phyloP scores from a whole-genome alignment of 2,888 invertebrate species.

The Allophyes oxyacanthae region DNA sequence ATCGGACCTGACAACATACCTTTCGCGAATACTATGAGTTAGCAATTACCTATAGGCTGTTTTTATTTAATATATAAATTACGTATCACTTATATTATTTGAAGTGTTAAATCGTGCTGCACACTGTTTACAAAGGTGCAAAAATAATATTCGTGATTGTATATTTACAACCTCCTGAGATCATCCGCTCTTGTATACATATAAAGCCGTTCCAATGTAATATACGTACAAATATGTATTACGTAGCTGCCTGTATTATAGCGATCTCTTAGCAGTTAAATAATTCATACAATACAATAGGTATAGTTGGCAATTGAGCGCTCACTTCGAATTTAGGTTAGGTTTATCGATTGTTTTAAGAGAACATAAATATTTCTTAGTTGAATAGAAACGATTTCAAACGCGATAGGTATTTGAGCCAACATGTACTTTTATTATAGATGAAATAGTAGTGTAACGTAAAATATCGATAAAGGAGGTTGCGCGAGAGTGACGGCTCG shows the following conservation, averaged over 20 bases:
- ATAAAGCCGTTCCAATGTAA: slow-evolving; percentile 13
- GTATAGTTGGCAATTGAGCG: slow-evolving; percentile 30
- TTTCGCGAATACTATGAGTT: slow-evolving; percentile 3
- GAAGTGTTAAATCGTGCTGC: slow-evolving; percentile 45
- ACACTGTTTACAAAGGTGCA: slow-evolving; percentile 38
- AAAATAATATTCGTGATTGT: slow-evolving; percentile 55
- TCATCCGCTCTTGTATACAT: slow-evolving; percentile 26
- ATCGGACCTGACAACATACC: slow-evolving; percentile 1
- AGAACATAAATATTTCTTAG: slow-evolving; percentile 37
- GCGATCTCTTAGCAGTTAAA: slow-evolving; percentile 12
- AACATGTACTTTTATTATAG: slow-evolving; percentile 8
- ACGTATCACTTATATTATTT: slow-evolving; percentile 11
- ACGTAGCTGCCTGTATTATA: slow-evolving; percentile 5
- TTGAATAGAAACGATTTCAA: slow-evolving; percentile 20
- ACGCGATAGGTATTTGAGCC: slow-evolving; percentile 11
- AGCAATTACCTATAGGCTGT: no score
- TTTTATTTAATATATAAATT: no score
- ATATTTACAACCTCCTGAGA: slow-evolving; percentile 48
- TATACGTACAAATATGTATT: slow-evolving; percentile 4
- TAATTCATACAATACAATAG: slow-evolving; percentile 16
- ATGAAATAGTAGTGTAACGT: slow-evolving; percentile 51
- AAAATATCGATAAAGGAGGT: slow-evolving; percentile 70
- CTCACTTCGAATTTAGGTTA: slow-evolving; percentile 45
- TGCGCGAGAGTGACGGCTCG: slow-evolving; percentile 72
- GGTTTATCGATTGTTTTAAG: slow-evolving; percentile 46